Percentiles rank a stretch among this genome's conserved stretches.
phyloP scores from a whole-genome alignment of 2,797 vertebrate species.

The Natrix natrix region DNA sequence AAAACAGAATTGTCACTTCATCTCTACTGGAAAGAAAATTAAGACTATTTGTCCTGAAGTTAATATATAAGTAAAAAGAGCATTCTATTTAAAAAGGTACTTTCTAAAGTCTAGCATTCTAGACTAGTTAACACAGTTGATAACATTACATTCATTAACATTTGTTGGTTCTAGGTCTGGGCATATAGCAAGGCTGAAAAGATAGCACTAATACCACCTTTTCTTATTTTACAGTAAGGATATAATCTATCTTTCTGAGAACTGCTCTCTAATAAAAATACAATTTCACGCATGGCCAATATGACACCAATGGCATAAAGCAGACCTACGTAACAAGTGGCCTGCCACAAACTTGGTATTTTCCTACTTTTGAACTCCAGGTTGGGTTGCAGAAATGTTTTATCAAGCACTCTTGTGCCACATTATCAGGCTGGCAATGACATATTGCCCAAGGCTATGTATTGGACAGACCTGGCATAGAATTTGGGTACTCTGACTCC shows the following conservation, averaged over 20 bases:
- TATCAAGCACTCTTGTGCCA: neutral
- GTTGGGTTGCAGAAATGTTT: neutral
- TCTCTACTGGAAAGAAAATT: constrained; percentile 30
- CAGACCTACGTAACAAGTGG: neutral
- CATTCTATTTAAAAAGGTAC: constrained; percentile 46
- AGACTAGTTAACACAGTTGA: constrained; percentile 39
- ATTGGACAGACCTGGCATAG: neutral
- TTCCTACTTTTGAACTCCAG: neutral
- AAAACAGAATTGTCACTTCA: constrained; percentile 65
- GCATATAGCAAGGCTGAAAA: constrained; percentile 1
- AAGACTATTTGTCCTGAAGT: constrained; percentile 36
- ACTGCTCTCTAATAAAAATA: constrained; percentile 36
- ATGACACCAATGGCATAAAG: constrained; percentile 42
- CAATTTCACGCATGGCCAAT: constrained; percentile 51
- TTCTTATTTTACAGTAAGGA: neutral
- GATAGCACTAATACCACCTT: constrained; percentile 8
- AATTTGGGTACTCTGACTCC: constrained; percentile 32
- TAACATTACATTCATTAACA: constrained; percentile 37
- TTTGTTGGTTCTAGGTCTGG: constrained; percentile 19
- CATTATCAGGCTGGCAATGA: neutral
- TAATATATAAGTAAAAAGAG: constrained; percentile 55
- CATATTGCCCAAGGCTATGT: neutral
- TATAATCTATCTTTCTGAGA: constrained; percentile 20
- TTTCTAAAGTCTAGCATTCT: constrained; percentile 54
- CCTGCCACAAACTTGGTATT: neutral